Evolutionary conservation across 2,888 invertebrate genomes (phyloP), one percentile per base, ranked within the genome.

Genomic region (Ganaspis brasiliensis): DNA sequence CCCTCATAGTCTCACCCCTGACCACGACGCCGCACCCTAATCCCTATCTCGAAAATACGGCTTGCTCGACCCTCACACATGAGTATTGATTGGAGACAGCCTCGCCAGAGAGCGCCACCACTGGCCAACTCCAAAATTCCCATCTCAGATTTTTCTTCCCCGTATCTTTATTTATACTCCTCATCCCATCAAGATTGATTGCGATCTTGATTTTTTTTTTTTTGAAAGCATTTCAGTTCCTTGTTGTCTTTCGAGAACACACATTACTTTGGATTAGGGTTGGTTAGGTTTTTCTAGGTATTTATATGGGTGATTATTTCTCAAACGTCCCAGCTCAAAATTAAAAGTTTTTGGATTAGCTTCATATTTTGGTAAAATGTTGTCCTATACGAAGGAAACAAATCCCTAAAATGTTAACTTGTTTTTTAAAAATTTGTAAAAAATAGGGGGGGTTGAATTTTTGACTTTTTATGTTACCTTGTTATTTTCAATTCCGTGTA

Each of bases 21-120:
- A 80, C 85, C 86, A 85, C 90, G 87, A 87, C 87, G 89, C 90
- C 89, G 89, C 90, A 88, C 90, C 90, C 90, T 89, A 89, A 90
- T 90, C 89, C 87, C 84, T 83, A 87, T 87, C 87, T 87, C 88
- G 87, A 89, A 90, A 89, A 89, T 89, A 88, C 88, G 83, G 84
- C 40, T 52, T 16, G 52, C 86, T 85, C 87, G 76, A 75, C 79
- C 79, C 81, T 74, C 80, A 78, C 82, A 79, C 85, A 81, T 78
- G 84, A 67, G 87, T 90, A 90, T 90, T 89, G 90, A 90, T 90
- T 90, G 89, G 87, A 87, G 80, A 81, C 83, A 76, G 76, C 74
- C 85, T 86, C 90, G 86, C 86, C 83, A 90, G 89, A 86, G 89
- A 73, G 89, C 90, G 89, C 90, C 89, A 88, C 89, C 74, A 74